Conservation (phyloP, 2,888 invertebrate genomes). For the Gastrophysa polygoni region DNA sequence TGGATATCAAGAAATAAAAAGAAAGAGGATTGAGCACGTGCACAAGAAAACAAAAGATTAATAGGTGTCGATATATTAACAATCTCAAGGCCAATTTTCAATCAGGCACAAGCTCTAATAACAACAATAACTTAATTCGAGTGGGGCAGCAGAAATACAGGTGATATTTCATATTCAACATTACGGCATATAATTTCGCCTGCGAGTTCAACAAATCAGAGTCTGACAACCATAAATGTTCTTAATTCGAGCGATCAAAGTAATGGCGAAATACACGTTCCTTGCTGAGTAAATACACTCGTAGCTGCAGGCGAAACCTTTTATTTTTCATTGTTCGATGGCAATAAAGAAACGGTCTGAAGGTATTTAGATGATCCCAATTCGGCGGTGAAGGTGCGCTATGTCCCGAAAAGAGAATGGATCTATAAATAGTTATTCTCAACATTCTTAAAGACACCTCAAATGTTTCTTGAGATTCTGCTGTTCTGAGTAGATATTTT, state of each 20-base stretch:
- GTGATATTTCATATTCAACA: conserved; percentile 22
- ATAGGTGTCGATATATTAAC: background rate
- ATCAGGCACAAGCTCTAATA: conserved; percentile 20
- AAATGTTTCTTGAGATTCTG: background rate
- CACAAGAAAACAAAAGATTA: background rate
- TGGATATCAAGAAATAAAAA: background rate
- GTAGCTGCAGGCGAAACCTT: conserved; percentile 18
- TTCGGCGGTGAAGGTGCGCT: background rate
- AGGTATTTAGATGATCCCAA: background rate
- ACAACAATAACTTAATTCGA: conserved; percentile 27
- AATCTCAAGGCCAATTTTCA: conserved; percentile 6
- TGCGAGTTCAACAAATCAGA: conserved; percentile 32
- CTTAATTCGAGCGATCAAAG: conserved; percentile 31
- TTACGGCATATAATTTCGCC: conserved; percentile 28
- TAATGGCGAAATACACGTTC: conserved; percentile 20
- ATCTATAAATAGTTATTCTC: background rate
- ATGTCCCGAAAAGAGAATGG: background rate
- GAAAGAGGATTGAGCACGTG: background rate
- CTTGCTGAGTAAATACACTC: conserved; percentile 25
- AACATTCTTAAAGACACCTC: background rate
- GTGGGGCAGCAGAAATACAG: conserved; percentile 13
- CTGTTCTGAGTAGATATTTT: too few relatives aligned
- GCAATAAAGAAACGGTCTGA: background rate
- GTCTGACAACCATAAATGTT: conserved; percentile 32
- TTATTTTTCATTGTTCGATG: conserved; percentile 11